Evolutionary conservation across 2,888 invertebrate genomes (phyloP).

Genomic region (Microdon myrmicae): DNA sequence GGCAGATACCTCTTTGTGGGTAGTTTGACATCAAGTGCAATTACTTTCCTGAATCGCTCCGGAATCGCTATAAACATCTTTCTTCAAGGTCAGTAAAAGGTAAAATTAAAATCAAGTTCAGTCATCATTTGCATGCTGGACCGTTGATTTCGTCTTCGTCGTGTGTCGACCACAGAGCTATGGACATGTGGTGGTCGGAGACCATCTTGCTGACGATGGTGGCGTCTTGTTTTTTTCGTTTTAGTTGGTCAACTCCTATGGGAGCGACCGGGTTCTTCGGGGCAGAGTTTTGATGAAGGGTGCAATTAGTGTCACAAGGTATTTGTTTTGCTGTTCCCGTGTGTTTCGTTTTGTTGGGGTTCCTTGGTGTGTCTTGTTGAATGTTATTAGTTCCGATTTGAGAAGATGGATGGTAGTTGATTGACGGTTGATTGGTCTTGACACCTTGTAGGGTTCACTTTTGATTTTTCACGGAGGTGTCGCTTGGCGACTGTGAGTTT

Average conservation of each 20-base stretch:
- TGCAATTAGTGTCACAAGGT: slow-evolving; percentile 48
- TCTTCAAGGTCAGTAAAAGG: slow-evolving; percentile 47
- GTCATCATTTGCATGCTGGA: slow-evolving; percentile 45
- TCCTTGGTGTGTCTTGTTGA: slow-evolving; percentile 29
- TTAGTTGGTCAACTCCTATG: too few relatives aligned
- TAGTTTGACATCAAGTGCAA: slow-evolving; percentile 51
- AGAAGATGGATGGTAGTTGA: slow-evolving; percentile 44
- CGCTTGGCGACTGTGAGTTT: too few relatives aligned
- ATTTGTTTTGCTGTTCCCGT: slow-evolving; percentile 35
- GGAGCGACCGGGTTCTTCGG: too few relatives aligned
- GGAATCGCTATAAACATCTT: slow-evolving; percentile 22
- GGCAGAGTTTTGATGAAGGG: slow-evolving; percentile 40
- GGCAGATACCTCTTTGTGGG: slow-evolving; percentile 19
- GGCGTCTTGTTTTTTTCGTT: slow-evolving; percentile 30
- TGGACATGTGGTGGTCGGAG: slow-evolving; percentile 39
- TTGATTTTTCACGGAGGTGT: too few relatives aligned
- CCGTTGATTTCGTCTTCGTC: slow-evolving; percentile 2
- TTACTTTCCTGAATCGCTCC: slow-evolving; percentile 43
- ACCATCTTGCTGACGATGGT: slow-evolving; percentile 36
- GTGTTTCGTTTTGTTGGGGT: slow-evolving; percentile 10
- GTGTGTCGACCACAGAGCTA: slow-evolving; percentile 4
- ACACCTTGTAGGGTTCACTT: slow-evolving; percentile 40
- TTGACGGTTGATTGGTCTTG: slow-evolving; percentile 47
- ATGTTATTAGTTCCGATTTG: slow-evolving; percentile 47
- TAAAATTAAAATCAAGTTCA: slow-evolving; percentile 45